Evolutionary conservation across 2,797 vertebrate species (phyloP).

Genomic region (Phrynocephalus guinanensis): DNA sequence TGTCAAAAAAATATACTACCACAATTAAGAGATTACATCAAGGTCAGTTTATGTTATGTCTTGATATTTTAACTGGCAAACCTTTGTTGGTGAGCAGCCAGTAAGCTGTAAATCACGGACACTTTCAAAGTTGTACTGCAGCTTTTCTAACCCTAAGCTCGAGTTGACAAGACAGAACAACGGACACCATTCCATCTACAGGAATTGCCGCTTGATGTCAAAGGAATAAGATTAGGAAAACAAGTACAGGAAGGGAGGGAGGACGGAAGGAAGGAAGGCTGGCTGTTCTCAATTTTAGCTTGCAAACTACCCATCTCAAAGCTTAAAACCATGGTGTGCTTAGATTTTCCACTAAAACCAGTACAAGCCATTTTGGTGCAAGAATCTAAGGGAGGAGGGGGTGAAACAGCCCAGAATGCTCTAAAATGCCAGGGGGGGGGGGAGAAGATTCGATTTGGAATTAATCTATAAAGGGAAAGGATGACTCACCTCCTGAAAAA

Average conservation of each 20-base stretch:
- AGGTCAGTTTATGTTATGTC: too few species aligned
- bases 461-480: neutral
- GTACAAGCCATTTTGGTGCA: too few species aligned
- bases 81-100: too few species aligned
- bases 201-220: neutral
- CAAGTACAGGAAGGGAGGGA: neutral
- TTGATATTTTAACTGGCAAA: too few species aligned
- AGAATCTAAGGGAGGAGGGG: neutral
- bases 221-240: neutral
- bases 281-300: neutral
- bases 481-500: constrained; percentile 94
- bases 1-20: too few species aligned
- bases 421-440: neutral
- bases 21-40: too few species aligned
- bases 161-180: neutral
- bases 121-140: neutral
- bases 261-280: too few species aligned
- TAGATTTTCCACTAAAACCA: neutral
- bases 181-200: too few species aligned
- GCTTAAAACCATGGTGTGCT: neutral
- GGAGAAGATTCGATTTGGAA: neutral
- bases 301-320: neutral
- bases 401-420: neutral
- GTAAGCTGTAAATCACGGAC: neutral
- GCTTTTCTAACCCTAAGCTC: too few species aligned